Percentiles rank a stretch among this genome's conserved stretches.
These are phyloP conservation scores for Gymnodraco acuticeps DNA, from an alignment of 2,797 vertebrate genomes.

Conservation along the genomic window DNA sequence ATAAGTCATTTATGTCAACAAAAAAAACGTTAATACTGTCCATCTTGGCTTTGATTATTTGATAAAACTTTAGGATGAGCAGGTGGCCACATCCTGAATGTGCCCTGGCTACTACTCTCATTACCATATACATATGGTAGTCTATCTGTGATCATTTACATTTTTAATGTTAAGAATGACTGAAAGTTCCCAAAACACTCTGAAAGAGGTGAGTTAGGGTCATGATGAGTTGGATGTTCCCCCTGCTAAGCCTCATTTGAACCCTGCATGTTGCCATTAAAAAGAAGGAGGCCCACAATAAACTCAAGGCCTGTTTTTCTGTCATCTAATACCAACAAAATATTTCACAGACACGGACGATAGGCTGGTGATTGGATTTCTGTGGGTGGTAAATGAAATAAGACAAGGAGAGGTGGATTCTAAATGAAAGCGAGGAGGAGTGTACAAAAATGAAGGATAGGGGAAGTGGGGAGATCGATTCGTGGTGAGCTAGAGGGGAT, in stretches of 20 bases:
- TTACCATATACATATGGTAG: conserved; percentile 31
- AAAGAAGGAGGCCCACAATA: conserved; percentile 52
- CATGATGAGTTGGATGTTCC: conserved; percentile 24
- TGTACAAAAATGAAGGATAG: conserved; percentile 57
- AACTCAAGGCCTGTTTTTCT: conserved; percentile 58
- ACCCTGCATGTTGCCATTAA: conserved; percentile 46
- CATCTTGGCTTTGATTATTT: neutral
- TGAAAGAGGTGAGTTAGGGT: conserved; percentile 47
- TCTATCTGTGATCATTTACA: conserved; percentile 37
- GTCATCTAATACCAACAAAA: conserved; percentile 79
- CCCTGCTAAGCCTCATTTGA: conserved; percentile 56
- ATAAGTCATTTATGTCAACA: neutral
- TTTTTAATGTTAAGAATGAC: conserved; percentile 10
- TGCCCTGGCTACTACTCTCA: neutral
- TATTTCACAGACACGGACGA: conserved; percentile 80
- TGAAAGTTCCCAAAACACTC: conserved; percentile 22
- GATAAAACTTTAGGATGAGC: conserved; percentile 9
- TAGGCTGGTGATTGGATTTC: conserved; percentile 81
- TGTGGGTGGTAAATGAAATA: conserved; percentile 76
- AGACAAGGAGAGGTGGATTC: conserved; percentile 73
- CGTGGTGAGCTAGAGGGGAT: conserved; percentile 69
- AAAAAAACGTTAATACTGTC: neutral
- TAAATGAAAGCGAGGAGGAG: conserved; percentile 73
- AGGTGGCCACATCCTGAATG: neutral
- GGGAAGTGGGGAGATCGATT: conserved; percentile 69